Percentiles rank a stretch among this genome's conserved stretches.
phyloP scores from a whole-genome alignment of 2,797 vertebrate species.

The Podarcis lilfordi region DNA sequence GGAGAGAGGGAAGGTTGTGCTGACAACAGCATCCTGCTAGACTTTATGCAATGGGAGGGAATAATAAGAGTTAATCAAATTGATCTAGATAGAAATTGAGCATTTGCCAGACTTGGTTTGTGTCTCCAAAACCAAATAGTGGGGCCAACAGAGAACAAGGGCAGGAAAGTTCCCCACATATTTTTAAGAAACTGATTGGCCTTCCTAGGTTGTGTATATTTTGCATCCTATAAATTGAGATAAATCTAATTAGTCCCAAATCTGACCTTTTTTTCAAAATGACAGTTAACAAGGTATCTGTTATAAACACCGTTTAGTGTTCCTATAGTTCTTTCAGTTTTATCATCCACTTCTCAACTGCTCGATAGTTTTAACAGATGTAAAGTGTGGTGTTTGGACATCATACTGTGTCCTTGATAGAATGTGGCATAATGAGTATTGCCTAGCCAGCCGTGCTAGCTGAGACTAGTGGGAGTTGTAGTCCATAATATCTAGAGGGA shows the following conservation, averaged over 20 bases:
- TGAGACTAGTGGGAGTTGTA: too few relatives aligned
- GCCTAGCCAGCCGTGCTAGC: not conserved
- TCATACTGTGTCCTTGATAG: not conserved
- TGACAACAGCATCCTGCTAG: not conserved
- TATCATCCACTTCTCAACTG: not conserved
- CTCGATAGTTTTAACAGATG: slow-evolving; percentile 9
- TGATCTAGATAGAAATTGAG: not conserved
- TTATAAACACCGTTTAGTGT: not conserved
- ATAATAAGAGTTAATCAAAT: not conserved
- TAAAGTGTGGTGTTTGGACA: slow-evolving; percentile 39
- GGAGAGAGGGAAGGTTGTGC: not conserved
- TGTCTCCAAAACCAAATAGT: not conserved
- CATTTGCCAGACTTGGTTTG: not conserved
- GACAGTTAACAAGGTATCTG: not conserved
- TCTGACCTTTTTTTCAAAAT: slow-evolving; percentile 1
- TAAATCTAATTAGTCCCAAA: not conserved
- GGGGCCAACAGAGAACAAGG: not conserved
- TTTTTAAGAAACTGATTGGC: not conserved
- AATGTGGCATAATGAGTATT: slow-evolving; percentile 17
- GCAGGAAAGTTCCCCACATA: too few relatives aligned
- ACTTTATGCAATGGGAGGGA: not conserved
- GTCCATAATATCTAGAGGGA: too few relatives aligned
- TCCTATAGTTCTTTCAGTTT: not conserved
- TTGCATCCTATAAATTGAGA: not conserved
- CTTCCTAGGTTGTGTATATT: not conserved